These are phyloP conservation scores for Sphyrna mokarran DNA, from an alignment of 2,113 vertebrate species.

Conservation along the genomic window DNA sequence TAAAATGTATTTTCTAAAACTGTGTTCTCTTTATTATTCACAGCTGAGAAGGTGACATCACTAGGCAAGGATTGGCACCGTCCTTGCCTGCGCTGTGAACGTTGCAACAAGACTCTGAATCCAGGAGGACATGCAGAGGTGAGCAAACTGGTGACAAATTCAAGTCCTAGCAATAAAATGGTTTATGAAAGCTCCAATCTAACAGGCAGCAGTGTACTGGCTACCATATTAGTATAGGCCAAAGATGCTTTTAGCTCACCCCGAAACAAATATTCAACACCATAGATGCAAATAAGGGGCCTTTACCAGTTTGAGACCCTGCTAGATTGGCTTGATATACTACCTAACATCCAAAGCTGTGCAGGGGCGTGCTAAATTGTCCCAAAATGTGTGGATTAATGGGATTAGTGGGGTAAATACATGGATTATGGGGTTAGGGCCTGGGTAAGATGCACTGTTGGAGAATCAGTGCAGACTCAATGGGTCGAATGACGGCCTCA, in stretches of 20 bases:
- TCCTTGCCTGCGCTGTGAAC: conserved; percentile 88
- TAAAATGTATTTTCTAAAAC: background rate
- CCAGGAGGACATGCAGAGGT: conserved; percentile 92
- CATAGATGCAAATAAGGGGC: background rate
- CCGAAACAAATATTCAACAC: background rate
- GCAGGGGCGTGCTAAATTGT: too few species aligned
- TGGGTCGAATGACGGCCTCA: too few species aligned
- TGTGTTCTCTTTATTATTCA: conserved; percentile 38
- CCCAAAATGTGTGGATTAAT: too few species aligned
- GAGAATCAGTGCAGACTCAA: too few species aligned
- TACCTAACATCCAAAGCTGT: too few species aligned
- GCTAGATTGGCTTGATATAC: too few species aligned
- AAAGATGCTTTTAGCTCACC: background rate
- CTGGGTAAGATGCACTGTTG: too few species aligned
- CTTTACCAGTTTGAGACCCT: too few species aligned
- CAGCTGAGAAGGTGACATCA: conserved; percentile 95
- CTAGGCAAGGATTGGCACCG: conserved; percentile 97
- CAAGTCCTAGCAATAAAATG: background rate
- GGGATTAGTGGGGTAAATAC: too few species aligned
- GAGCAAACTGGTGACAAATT: background rate
- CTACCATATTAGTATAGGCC: too few species aligned
- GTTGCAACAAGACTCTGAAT: conserved; percentile 86
- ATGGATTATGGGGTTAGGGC: too few species aligned
- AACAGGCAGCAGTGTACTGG: background rate
- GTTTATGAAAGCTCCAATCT: background rate